Base-by-base conservation (phyloP, 2,113 vertebrate genomes). In the Heteronetta atricapilla region DNA sequence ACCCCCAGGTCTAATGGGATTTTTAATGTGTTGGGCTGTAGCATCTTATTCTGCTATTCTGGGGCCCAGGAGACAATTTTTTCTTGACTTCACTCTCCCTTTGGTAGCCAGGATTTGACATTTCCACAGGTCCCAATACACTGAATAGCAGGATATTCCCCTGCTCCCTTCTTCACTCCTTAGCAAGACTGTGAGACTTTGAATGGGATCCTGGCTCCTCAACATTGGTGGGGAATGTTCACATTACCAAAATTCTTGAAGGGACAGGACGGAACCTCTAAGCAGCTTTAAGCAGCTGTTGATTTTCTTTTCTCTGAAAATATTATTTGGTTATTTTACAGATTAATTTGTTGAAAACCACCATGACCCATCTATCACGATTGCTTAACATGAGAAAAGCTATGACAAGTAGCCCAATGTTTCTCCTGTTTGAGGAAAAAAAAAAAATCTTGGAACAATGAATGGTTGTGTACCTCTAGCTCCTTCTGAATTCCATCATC, bases 391-490 rank as follows among this genome's bases (percentile, higher is more conserved):
- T 6, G 8, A 62, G 16, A 80, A 93, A 86, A 80, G 5, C 10
- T 55, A 59, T 23, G 29, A 4, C 31, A 82, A 8, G 26, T 28
- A 29, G 82, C 26, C 29, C 11, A n/a, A 13, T 29, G 9, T 70
- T 88, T 80, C 28, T 86, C 20, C 11, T 55, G 11, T 63, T 48
- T 56, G 28, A 74, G 5, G 3, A 33, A 70, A 9, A 81, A 67
- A 29, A 70, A 84, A 67, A 58, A 53, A 34, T 1, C 16, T 79
- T 13, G 4, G 77, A 83, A 40, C 18, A 58, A 22, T 2, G 4
- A 18, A 11, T 36, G 7, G 3, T 16, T 91, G 22, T 36, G 8
- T 92, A 99, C 98, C 98, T 98, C 95, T 25, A 98, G 80, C 18
- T 98, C 62, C 28, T 89, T 94, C 97, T 98, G 98, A 73, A 98